Base-by-base conservation (phyloP, 2,113 vertebrate genomes). In the Cettia cetti region DNA sequence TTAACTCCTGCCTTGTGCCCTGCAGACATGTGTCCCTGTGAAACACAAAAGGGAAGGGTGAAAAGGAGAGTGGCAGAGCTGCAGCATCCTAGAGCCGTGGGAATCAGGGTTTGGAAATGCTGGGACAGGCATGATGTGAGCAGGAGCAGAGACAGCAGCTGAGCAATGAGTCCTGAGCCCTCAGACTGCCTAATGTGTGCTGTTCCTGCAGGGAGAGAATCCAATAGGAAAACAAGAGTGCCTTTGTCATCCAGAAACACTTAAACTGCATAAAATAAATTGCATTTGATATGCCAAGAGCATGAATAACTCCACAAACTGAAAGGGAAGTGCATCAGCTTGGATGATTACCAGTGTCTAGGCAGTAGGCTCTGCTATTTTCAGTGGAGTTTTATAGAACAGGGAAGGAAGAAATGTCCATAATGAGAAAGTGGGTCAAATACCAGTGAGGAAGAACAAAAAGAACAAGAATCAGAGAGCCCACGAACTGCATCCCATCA, bases 241-340 rank as follows among this genome's bases (percentile, higher is more conserved):
- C 64, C 87, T 89, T 92, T 95, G 79, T 86, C 80, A 94, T 77
- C 79, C 86, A 65, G 39, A 83, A 95, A 74, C 82, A 89, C 80
- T 97, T 90, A 77, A 83, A 42, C 84, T 61, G 56, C 69, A n/a
- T 82, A 86, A 94, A 89, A 89, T 85, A 92, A 87, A 93, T 70
- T 89, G 69, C 40, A 80, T 86, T 90, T 0, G 0, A 30, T 53
- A n/a, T 90, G 72, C 87, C 77, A 71, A 71, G 82, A 79, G 54
- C 80, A 37, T 65, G 76, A 94, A 74, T 96, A 86, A 81, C 86
- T 85, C 35, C 69, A 35, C 69, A 52, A 23, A 24, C 59, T 87
- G 85, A 66, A 88, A 81, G 85, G 53, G 81, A 89, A 85, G 66
- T 33, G 74, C 54, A 35, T 77, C 63, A 82, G 69, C 79, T 76